Evolutionary conservation across 2,113 vertebrate genomes (phyloP).

Genomic region (Urocitellus parryii): DNA sequence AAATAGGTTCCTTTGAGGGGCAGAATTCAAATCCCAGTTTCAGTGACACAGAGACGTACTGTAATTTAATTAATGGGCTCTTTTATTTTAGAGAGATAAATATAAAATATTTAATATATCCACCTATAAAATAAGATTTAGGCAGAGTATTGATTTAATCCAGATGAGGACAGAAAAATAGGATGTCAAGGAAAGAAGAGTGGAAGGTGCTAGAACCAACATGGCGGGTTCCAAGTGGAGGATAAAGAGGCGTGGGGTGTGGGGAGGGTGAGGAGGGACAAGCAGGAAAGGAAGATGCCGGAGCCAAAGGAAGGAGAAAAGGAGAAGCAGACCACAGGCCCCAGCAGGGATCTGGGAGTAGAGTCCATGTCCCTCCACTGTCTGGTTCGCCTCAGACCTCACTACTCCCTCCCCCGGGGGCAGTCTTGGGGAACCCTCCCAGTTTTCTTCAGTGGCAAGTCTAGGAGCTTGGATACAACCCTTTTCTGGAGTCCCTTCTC

Average conservation of each 20-base stretch:
- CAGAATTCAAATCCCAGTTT: neutral
- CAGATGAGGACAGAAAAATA: neutral
- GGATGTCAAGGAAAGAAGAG: neutral
- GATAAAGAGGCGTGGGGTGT: rapidly evolving
- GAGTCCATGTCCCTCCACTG: rapidly evolving
- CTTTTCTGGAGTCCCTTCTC: neutral
- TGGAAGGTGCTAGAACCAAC: neutral
- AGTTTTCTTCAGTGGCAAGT: neutral
- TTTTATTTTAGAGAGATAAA: neutral
- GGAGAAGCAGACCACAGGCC: rapidly evolving
- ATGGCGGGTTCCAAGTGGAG: rapidly evolving
- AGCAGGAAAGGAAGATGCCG: neutral
- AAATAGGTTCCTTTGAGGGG: neutral
- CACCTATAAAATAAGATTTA: neutral
- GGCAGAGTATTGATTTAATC: neutral
- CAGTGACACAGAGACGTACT: neutral
- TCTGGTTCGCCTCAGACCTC: neutral
- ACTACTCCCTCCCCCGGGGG: neutral
- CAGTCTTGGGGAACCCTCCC: neutral
- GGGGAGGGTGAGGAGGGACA: rapidly evolving
- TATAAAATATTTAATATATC: neutral
- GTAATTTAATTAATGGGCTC: neutral
- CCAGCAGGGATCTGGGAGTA: no score
- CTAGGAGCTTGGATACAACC: neutral
- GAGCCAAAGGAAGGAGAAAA: neutral